phyloP scores from a whole-genome alignment of 2,113 vertebrate genomes.

The Rhynchomys soricoides region DNA sequence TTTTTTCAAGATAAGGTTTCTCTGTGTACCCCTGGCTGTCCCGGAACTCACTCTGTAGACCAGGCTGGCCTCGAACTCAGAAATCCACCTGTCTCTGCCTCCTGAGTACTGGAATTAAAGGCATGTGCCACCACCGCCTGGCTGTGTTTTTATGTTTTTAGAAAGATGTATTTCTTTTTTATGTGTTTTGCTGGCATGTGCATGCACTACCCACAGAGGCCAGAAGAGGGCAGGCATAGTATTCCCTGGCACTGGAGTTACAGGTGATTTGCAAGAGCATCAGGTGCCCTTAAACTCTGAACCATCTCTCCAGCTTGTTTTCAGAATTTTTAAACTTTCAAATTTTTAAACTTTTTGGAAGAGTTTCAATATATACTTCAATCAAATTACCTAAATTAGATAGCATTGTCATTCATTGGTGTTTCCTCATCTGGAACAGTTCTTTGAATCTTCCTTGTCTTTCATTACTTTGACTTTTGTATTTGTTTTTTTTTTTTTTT shows the following conservation, averaged over 20 bases:
- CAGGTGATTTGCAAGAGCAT: not conserved
- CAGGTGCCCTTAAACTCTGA: not conserved
- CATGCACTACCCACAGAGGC: not conserved
- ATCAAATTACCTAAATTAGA: constrained; percentile 24
- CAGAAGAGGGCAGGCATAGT: not conserved
- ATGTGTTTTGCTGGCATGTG: not conserved
- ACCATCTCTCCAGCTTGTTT: not conserved
- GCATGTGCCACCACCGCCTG: not conserved
- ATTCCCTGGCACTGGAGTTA: not conserved
- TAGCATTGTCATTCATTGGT: not conserved
- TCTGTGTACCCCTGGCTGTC: not conserved
- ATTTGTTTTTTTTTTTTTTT: not conserved
- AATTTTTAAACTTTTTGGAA: constrained; percentile 48
- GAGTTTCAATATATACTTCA: constrained; percentile 42
- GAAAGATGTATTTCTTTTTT: not conserved
- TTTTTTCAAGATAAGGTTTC: not conserved
- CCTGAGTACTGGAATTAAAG: not conserved
- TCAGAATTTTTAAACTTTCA: constrained; percentile 15
- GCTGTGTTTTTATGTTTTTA: not conserved
- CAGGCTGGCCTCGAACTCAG: not conserved
- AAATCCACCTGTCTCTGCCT: not conserved
- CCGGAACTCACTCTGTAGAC: no score
- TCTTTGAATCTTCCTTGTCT: constrained; percentile 46
- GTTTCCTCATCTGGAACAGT: constrained; percentile 18
- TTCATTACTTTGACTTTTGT: constrained; percentile 10